Percentiles rank a stretch among this genome's conserved stretches.
Evolutionary conservation across 2,797 vertebrate species (phyloP).

Genomic region (Lemur catta): DNA sequence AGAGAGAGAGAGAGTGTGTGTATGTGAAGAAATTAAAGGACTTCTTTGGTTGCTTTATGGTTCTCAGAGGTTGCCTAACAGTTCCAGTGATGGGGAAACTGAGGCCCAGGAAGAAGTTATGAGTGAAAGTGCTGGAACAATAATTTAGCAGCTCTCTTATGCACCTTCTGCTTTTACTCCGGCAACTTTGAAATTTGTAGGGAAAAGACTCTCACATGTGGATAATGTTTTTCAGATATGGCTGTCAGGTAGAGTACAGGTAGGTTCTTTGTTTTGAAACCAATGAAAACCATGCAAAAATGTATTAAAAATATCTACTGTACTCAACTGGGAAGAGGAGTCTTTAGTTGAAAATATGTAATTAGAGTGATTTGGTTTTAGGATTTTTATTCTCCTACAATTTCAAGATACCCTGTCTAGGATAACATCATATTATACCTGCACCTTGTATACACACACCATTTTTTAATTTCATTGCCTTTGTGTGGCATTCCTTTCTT

Average conservation of each 20-base stretch:
- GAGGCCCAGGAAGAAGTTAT: slow-evolving; percentile 16
- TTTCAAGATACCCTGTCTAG: not conserved
- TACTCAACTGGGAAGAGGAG: not conserved
- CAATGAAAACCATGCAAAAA: not conserved
- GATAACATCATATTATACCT: not conserved
- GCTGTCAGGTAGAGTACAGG: not conserved
- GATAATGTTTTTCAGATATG: slow-evolving; percentile 1
- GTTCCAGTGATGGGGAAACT: slow-evolving; percentile 4
- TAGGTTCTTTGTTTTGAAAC: slow-evolving; percentile 24
- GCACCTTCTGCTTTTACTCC: slow-evolving; percentile 1
- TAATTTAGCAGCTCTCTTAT: not conserved
- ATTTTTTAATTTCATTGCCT: not conserved
- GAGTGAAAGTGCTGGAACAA: not conserved
- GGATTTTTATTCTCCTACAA: not conserved
- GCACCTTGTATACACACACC: not conserved
- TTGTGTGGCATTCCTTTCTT: not conserved
- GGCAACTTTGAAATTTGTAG: not conserved
- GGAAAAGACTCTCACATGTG: not conserved
- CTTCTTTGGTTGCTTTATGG: not conserved
- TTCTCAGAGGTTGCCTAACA: not conserved
- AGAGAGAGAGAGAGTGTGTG: not conserved
- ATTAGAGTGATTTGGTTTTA: not conserved
- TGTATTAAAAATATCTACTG: not conserved
- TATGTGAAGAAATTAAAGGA: not conserved
- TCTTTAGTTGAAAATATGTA: not conserved